Base-by-base conservation (phyloP, 2,888 invertebrate species). In the Tinea trinotella region DNA sequence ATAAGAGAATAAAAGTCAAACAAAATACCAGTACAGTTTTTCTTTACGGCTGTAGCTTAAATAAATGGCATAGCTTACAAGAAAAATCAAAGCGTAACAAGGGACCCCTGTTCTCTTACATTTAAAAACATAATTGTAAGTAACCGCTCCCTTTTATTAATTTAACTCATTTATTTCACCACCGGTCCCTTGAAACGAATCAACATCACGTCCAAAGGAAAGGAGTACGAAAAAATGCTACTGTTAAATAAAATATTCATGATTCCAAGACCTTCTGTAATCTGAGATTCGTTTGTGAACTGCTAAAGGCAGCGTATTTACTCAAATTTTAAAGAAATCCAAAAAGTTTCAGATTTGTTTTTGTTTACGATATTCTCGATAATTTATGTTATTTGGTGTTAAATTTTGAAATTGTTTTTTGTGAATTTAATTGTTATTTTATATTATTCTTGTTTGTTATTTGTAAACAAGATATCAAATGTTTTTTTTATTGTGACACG, bases 51-150 rank as follows among this genome's bases (percentile, higher is more conserved):
- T 57, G 59, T 59, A 55, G 57, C 58, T 56, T 69, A 65, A 71
- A 82, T 76, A 82, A 84, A 84, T 80, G 74, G 78, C 76, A 64
- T 81, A 83, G 80, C 82, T 76, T 76, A 67, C 71, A 78, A 79
- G 77, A 79, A 80, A 85, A 85, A 83, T 82, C 81, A 81, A 80
- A 78, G 69, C 62, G 68, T 70, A 73, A 79, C 78, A 78, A 76
- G 71, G 50, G 68, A 75, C 60, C 53, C 75, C 71, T 66, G 72
- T 74, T 83, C 79, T 81, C 79, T 83, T 81, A 79, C 82, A 81
- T 83, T 83, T 80, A 82, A 84, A 85, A 81, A 74, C 73, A 77
- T 85, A 84, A 85, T 85, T 85, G 84, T 84, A 81, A 83, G 81
- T 81, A 85, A 85, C 84, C 84, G 73, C 73, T 70, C 81, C 76